Evolutionary conservation across 2,113 vertebrate genomes (phyloP).

Genomic region (Murina feae): DNA sequence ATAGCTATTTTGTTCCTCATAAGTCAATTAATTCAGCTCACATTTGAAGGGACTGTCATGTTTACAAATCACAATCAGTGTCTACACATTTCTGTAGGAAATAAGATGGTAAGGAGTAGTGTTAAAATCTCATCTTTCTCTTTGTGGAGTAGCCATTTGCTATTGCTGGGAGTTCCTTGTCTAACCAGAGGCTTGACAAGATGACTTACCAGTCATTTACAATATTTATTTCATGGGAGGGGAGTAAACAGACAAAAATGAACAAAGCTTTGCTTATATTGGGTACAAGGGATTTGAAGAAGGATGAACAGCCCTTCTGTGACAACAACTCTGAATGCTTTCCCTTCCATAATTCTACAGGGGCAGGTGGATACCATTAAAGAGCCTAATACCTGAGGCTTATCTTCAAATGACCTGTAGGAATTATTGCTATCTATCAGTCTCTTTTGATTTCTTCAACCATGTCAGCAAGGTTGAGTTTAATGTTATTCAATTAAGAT

Average conservation of each 20-base stretch:
- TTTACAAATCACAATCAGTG: slow-evolving; percentile 77
- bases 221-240: not conserved
- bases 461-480: not conserved
- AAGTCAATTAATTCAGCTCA: slow-evolving; percentile 78
- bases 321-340: not conserved
- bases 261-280: not conserved
- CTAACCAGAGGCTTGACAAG: not conserved
- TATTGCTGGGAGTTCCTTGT: slow-evolving; percentile 3
- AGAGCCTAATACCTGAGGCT: not conserved
- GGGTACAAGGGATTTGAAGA: not conserved
- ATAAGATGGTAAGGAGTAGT: slow-evolving; percentile 65
- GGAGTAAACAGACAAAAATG: not conserved
- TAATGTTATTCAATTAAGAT: not conserved
- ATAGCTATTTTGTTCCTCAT: slow-evolving; percentile 75
- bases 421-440: not conserved
- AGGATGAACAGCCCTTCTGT: not conserved
- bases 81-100: slow-evolving; percentile 65
- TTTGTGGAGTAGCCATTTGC: not conserved
- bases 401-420: not conserved
- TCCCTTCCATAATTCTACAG: not conserved
- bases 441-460: not conserved
- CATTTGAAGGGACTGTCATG: slow-evolving; percentile 71
- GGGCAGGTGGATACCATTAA: not conserved
- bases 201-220: not conserved
- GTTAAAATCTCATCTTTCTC: slow-evolving; percentile 58